Evolutionary conservation across 23 tunicate species (phyloP), one percentile per base, ranked within the genome.

Genomic region (Corella eumyota): DNA sequence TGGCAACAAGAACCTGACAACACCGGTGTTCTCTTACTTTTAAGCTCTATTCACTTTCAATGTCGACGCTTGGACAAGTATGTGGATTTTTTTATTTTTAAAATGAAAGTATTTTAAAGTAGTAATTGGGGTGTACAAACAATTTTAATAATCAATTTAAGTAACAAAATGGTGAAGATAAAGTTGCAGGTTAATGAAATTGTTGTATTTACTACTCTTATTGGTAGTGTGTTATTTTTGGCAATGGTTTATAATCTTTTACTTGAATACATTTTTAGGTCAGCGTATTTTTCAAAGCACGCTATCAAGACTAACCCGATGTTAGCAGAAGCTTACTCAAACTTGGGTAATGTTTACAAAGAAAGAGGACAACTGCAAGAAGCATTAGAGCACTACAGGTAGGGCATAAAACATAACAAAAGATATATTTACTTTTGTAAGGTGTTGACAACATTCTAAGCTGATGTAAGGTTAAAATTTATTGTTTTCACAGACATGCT

Each of bases 11-110:
- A 92, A 55, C 93, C 80, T 2, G 81, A 81, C 40, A 77, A 83
- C 55, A 83, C 98, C 25, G 99, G 95, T 11, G 94, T 84, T 63
- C 73, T 93, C 38, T 65, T 93, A 19, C 71, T 93, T 27, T 58
- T 93, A 24, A 93, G 99, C 34, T 93, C 99, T 15, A 93, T 93
- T 17, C 93, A 93, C 69, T 93, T 93, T 61, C 99, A 93, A 63
- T 84, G 94, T 56, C 82, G 95, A 5, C 58, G 86, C 17, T 45
- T 93, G 20, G 99, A 93, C 36, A 77, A 93, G 93, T 88, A 47
- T 47, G 74, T 60, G n/a, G 0, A 4, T 23, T 29, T 0, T 24
- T 7, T 36, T 40, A n/a, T n/a, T n/a, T n/a, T n/a, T n/a, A n/a
- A n/a, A n/a, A n/a, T n/a, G n/a, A n/a, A n/a, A n/a, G 0, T 22